These are phyloP conservation scores for Pangasius larnaudii DNA, from an alignment of 2,797 vertebrate genomes.

Conservation along the genomic window DNA sequence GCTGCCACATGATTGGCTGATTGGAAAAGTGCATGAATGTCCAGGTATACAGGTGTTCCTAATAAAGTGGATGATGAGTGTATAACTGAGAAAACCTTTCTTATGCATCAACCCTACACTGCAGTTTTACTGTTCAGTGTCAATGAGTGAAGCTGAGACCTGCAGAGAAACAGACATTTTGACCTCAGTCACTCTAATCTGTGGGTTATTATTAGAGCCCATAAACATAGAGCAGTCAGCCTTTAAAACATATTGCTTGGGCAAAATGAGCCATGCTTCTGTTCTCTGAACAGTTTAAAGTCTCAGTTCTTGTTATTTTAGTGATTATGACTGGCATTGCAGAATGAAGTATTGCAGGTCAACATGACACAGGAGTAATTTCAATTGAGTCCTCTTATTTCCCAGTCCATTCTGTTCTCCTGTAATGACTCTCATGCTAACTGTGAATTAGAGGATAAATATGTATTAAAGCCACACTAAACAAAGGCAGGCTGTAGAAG, in stretches of 20 bases:
- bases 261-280: neutral
- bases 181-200: neutral
- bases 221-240: neutral
- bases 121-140: neutral
- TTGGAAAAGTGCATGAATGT: neutral
- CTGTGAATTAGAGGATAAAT: conserved; percentile 15
- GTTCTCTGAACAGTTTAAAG: neutral
- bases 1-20: neutral
- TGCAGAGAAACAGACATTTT: neutral
- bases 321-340: neutral
- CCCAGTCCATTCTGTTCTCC: neutral
- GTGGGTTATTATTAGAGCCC: neutral
- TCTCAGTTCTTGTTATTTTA: neutral
- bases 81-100: neutral
- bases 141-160: neutral
- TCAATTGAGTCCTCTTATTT: neutral
- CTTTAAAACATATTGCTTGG: neutral
- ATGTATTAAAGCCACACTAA: conserved; percentile 14
- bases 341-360: conserved; percentile 2
- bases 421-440: conserved; percentile 6
- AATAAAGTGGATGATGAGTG: neutral
- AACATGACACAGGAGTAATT: conserved; percentile 1
- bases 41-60: neutral
- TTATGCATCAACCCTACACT: neutral
- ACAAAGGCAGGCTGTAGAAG: neutral